Conservation (phyloP, 35 echinoderm and acorn worm species). For the Acanthaster planci region DNA sequence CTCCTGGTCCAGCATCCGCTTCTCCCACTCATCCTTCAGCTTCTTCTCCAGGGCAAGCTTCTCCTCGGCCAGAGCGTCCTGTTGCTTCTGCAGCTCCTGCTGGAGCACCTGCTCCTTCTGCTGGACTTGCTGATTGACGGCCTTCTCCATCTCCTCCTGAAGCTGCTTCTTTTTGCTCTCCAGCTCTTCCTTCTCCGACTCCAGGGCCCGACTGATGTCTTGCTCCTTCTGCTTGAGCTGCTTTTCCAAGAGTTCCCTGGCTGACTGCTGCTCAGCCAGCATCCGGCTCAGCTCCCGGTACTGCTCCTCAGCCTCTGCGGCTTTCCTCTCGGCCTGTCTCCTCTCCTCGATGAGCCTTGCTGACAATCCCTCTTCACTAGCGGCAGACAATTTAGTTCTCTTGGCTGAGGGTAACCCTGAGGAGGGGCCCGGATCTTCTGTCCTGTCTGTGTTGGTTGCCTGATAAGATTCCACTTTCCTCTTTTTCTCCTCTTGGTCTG, state of each 20-base stretch:
- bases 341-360: slow-evolving; percentile 36
- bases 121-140: slow-evolving; percentile 47
- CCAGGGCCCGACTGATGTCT: slow-evolving; percentile 48
- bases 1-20: slow-evolving; percentile 58
- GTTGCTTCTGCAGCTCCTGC: slow-evolving; percentile 61
- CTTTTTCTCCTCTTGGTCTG: slow-evolving; percentile 36
- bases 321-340: slow-evolving; percentile 50
- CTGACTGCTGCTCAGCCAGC: slow-evolving; percentile 6
- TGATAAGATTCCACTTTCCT: background rate
- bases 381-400: slow-evolving; percentile 42
- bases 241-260: slow-evolving; percentile 18
- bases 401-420: slow-evolving; percentile 32
- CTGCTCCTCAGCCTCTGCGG: slow-evolving; percentile 18
- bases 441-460: background rate
- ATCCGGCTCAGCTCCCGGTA: background rate
- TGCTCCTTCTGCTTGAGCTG: slow-evolving; percentile 46
- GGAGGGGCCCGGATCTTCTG: slow-evolving; percentile 55
- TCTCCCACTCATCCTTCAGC: slow-evolving; percentile 57
- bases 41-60: slow-evolving; percentile 43
- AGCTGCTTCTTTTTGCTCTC: slow-evolving; percentile 42
- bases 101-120: slow-evolving; percentile 67
- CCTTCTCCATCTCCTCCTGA: slow-evolving; percentile 65
- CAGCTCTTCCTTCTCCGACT: slow-evolving; percentile 62
- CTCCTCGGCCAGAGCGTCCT: slow-evolving; percentile 62
- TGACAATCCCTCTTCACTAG: slow-evolving; percentile 33